These are phyloP conservation scores for Anolis carolinensis DNA, from an alignment of 2,113 vertebrate species.

Conservation along the genomic window DNA sequence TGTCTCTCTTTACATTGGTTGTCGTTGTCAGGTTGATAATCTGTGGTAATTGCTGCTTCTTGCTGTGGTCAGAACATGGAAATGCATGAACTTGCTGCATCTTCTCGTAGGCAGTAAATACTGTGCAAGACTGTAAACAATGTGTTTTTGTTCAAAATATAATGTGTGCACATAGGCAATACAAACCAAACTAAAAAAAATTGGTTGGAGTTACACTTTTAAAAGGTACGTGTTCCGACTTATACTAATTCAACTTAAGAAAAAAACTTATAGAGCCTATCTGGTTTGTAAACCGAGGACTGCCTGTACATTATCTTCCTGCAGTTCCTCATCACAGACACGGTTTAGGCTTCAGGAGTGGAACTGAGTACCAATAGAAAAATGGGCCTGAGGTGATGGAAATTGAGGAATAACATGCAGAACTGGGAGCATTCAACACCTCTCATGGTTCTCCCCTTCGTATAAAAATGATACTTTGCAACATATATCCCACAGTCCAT, in stretches of 20 bases:
- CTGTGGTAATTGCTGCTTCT: slow-evolving; percentile 87
- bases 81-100: slow-evolving; percentile 50
- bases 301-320: neutral
- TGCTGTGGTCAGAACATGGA: slow-evolving; percentile 71
- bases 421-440: too few relatives aligned
- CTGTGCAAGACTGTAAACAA: neutral
- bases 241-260: too few relatives aligned
- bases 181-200: too few relatives aligned
- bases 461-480: neutral
- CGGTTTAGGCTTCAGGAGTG: too few relatives aligned
- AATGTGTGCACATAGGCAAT: neutral
- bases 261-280: too few relatives aligned
- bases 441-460: too few relatives aligned
- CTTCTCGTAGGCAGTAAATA: neutral
- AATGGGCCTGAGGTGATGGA: neutral
- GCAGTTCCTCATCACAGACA: neutral
- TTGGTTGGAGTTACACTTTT: too few relatives aligned
- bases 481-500: neutral
- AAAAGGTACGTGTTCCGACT: too few relatives aligned
- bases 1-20: slow-evolving; percentile 85
- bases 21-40: slow-evolving; percentile 87
- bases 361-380: neutral
- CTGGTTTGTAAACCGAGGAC: too few relatives aligned
- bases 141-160: neutral
- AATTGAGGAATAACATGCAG: too few relatives aligned